Evolutionary conservation across 1,140 invertebrate genomes (phyloP).

Genomic region (Telenomus remus): DNA sequence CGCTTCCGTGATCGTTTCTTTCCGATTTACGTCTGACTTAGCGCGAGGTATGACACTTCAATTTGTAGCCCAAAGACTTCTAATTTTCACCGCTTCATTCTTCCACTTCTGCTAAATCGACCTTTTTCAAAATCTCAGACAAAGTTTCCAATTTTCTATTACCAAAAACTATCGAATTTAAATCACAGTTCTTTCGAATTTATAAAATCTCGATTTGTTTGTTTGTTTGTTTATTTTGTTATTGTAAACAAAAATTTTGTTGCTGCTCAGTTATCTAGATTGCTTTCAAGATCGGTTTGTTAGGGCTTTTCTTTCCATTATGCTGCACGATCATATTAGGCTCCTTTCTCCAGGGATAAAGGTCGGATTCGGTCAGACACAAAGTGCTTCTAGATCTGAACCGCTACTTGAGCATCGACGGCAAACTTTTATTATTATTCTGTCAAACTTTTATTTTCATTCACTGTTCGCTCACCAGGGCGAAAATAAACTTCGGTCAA

Average conservation of each 20-base stretch:
- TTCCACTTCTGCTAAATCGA: slow-evolving; percentile 9
- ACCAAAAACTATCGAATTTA: no score
- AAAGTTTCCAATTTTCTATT: no score
- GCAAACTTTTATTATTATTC: neutral
- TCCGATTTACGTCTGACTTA: slow-evolving; percentile 44
- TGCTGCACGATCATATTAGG: slow-evolving; percentile 7
- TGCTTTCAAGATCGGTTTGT: slow-evolving; percentile 15
- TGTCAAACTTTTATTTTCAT: neutral
- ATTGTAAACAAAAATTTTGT: neutral
- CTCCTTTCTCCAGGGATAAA: slow-evolving; percentile 22
- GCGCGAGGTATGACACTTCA: slow-evolving; percentile 53
- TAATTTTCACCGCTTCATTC: slow-evolving; percentile 11
- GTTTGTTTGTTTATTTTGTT: no score
- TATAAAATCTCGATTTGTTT: no score
- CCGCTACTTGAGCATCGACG: neutral
- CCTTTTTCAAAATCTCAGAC: slow-evolving; percentile 3
- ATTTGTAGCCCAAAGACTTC: slow-evolving; percentile 6
- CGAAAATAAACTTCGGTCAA: slow-evolving; percentile 13
- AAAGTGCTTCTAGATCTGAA: slow-evolving; percentile 9
- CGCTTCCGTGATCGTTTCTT: slow-evolving; percentile 38
- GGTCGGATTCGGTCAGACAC: slow-evolving; percentile 43
- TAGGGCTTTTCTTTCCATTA: slow-evolving; percentile 26
- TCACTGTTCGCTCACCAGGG: neutral
- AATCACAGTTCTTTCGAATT: no score
- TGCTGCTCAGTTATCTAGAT: slow-evolving; percentile 4